These are phyloP conservation scores for Lysandra bellargus DNA, from an alignment of 2,888 invertebrate species.

Conservation along the genomic window DNA sequence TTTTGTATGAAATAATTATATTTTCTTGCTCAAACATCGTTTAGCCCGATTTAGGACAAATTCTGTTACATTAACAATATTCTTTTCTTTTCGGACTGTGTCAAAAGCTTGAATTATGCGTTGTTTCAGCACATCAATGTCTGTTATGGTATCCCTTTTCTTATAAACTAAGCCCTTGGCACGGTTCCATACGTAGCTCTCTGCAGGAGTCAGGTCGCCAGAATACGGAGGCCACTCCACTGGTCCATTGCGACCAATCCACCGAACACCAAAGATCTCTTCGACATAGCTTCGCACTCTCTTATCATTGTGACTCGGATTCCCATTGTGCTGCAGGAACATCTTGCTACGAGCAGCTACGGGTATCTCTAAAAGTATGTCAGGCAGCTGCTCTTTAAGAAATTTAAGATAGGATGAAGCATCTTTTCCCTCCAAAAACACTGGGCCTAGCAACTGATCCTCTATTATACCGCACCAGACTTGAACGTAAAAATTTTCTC, in stretches of 20 bases:
- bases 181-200: neutral
- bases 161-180: neutral
- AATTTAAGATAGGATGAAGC: neutral
- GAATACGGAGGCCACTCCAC: neutral
- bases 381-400: neutral
- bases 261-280: neutral
- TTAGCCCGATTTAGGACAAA: neutral
- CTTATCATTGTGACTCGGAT: neutral
- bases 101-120: neutral
- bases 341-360: neutral
- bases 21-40: neutral
- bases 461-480: neutral
- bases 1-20: neutral
- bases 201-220: neutral
- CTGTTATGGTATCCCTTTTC: neutral
- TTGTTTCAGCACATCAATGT: neutral
- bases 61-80: neutral
- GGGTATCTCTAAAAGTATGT: neutral
- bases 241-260: neutral
- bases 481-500: neutral
- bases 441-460: neutral
- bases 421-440: constrained; percentile 1
- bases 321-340: neutral
- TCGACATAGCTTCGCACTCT: neutral
- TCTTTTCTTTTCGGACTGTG: neutral